Evolutionary conservation across 2,888 invertebrate genomes (phyloP).

Genomic region (Blera fallax): DNA sequence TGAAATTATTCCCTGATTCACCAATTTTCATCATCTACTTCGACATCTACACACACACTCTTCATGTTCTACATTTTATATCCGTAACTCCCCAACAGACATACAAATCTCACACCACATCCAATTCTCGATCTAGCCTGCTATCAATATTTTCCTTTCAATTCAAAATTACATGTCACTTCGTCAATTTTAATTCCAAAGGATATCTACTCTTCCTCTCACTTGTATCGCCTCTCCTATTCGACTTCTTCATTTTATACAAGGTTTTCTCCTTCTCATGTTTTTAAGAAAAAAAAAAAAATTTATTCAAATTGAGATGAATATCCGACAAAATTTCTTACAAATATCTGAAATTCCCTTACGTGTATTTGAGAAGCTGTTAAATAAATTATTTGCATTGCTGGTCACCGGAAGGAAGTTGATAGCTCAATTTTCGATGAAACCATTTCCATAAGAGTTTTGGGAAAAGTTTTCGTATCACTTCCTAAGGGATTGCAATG

Average conservation of each 20-base stretch:
- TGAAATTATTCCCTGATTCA: no score
- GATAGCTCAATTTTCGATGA: slow-evolving; percentile 2
- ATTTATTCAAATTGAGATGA: slow-evolving; percentile 2
- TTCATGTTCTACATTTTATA: not conserved
- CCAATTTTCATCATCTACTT: no score
- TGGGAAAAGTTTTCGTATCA: not conserved
- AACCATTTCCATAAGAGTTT: slow-evolving; percentile 12
- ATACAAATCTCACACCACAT: not conserved
- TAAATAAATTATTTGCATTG: slow-evolving; percentile 32
- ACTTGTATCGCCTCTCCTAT: no score
- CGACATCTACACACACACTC: not conserved
- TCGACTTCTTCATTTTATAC: not conserved
- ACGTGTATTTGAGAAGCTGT: slow-evolving; percentile 16
- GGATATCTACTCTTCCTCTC: not conserved
- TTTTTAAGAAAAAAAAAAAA: not conserved
- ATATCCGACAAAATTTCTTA: not conserved
- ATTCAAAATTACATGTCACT: slow-evolving; percentile 26
- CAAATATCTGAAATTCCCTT: slow-evolving; percentile 1
- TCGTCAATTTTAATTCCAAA: slow-evolving; percentile 8
- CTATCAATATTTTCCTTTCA: not conserved
- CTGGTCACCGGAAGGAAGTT: slow-evolving; percentile 26
- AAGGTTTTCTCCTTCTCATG: not conserved
- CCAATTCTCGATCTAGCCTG: not conserved
- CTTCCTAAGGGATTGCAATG: not conserved
- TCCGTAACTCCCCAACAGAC: not conserved